Conservation (phyloP, 2,888 invertebrate genomes). For the Drosophila affinis region DNA sequence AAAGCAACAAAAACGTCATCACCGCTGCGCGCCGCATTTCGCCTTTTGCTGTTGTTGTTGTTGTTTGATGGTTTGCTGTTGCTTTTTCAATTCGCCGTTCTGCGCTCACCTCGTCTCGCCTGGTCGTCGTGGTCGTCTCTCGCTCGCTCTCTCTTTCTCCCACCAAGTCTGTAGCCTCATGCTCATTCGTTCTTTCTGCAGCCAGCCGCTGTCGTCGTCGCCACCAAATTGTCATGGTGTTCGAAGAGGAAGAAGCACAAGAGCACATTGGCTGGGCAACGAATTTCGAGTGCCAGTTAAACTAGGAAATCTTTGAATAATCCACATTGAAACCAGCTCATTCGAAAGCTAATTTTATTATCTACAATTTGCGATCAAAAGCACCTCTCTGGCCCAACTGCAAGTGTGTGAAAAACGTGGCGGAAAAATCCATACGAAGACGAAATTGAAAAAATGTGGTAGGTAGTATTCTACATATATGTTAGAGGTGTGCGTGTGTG, state of each 20-base stretch:
- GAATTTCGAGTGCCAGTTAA: conserved; percentile 47
- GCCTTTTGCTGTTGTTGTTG: conserved; percentile 37
- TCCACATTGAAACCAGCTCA: conserved; percentile 42
- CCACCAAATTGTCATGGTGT: conserved; percentile 64
- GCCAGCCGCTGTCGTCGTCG: conserved; percentile 57
- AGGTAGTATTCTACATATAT: conserved; percentile 50
- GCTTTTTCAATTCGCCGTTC: conserved; percentile 74
- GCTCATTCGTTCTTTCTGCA: conserved; percentile 73
- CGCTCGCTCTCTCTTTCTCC: conserved; percentile 37
- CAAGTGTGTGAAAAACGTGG: conserved; percentile 74
- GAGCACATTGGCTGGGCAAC: conserved; percentile 71
- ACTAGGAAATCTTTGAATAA: conserved; percentile 33
- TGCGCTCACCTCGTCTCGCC: conserved; percentile 32
- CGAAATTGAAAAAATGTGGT: conserved; percentile 69
- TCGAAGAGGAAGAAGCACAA: conserved; percentile 65
- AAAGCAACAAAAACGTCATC: conserved; percentile 52
- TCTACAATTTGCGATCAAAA: conserved; percentile 54
- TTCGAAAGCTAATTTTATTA: conserved; percentile 56
- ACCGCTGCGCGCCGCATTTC: conserved; percentile 55
- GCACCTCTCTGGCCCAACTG: conserved; percentile 48
- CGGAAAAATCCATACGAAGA: conserved; percentile 70
- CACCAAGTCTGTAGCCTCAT: conserved; percentile 37
- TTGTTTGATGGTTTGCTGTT: conserved; percentile 57
- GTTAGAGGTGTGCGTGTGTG: conserved; percentile 49
- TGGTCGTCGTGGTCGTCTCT: conserved; percentile 7